Conservation (phyloP, 37 sponge, comb jelly and placozoan genomes). For the Cladorhizidae sp. region DNA sequence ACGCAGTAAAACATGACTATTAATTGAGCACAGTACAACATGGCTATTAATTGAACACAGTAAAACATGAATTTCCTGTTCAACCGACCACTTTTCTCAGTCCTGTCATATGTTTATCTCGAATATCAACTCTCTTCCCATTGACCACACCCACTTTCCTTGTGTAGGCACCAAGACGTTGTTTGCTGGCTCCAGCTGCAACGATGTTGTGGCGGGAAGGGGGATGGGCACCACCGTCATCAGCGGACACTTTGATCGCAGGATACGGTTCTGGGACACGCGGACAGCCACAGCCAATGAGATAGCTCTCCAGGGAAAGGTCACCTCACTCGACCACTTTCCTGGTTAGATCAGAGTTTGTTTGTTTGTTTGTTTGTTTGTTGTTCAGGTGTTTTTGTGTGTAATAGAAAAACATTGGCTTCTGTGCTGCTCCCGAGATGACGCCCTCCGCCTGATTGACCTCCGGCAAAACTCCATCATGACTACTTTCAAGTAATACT, state of each 20-base stretch:
- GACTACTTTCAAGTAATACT: constrained; percentile 73
- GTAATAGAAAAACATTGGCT: constrained; percentile 68
- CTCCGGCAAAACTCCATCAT: constrained; percentile 83
- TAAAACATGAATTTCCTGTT: not conserved
- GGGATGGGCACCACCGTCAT: constrained; percentile 79
- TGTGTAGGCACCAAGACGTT: constrained; percentile 78
- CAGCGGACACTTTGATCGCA: constrained; percentile 94
- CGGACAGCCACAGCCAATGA: constrained; percentile 75
- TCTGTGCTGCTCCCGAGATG: constrained; percentile 86
- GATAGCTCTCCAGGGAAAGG: constrained; percentile 84
- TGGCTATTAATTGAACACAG: not conserved
- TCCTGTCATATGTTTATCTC: not conserved
- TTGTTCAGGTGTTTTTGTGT: not conserved
- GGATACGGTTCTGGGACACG: constrained; percentile 93
- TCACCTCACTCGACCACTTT: constrained; percentile 84
- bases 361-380: not conserved
- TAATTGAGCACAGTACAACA: too few species aligned
- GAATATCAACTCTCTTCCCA: not conserved
- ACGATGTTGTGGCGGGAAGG: constrained; percentile 82
- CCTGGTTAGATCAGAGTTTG: constrained; percentile 35
- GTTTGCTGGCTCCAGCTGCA: constrained; percentile 96
- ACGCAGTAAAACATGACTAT: too few species aligned
- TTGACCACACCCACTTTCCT: not conserved
- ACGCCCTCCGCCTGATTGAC: constrained; percentile 88
- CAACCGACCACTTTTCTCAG: not conserved